Evolutionary conservation across 2,888 invertebrate species (phyloP).

Genomic region (Lithosia quadra): DNA sequence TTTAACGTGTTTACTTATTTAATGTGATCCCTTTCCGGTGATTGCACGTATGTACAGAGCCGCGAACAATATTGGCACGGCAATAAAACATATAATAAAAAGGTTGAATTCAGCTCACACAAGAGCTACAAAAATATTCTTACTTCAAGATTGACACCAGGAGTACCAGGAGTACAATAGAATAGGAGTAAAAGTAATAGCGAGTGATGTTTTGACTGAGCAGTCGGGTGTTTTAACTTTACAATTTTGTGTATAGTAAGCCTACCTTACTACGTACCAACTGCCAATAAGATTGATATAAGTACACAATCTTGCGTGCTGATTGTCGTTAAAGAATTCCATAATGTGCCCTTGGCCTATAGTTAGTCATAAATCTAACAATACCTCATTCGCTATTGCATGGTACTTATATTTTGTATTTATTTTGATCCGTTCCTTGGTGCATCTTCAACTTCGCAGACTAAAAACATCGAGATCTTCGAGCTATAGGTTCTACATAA

Average conservation of each 20-base stretch:
- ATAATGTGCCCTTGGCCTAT: neutral
- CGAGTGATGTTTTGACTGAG: neutral
- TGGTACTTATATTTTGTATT: neutral
- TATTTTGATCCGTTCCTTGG: neutral
- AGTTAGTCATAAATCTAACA: neutral
- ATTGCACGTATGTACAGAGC: conserved; percentile 20
- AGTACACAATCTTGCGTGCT: neutral
- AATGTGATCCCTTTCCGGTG: conserved; percentile 29
- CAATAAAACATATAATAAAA: neutral
- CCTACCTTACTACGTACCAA: no score
- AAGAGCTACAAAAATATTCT: no score
- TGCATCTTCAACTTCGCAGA: neutral
- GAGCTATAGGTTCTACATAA: no score
- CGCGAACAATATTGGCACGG: conserved; percentile 34
- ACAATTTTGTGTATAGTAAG: no score
- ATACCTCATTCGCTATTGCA: neutral
- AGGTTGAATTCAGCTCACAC: no score
- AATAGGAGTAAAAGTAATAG: neutral
- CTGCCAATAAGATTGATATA: neutral
- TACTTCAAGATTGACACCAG: no score
- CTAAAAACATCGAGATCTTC: no score
- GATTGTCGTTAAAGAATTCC: conserved; percentile 7
- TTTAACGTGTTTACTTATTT: conserved; percentile 36
- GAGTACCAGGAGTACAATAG: neutral
- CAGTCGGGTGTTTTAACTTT: no score